These are phyloP conservation scores for Addax nasomaculatus DNA, from an alignment of 2,113 vertebrate genomes.

Conservation along the genomic window DNA sequence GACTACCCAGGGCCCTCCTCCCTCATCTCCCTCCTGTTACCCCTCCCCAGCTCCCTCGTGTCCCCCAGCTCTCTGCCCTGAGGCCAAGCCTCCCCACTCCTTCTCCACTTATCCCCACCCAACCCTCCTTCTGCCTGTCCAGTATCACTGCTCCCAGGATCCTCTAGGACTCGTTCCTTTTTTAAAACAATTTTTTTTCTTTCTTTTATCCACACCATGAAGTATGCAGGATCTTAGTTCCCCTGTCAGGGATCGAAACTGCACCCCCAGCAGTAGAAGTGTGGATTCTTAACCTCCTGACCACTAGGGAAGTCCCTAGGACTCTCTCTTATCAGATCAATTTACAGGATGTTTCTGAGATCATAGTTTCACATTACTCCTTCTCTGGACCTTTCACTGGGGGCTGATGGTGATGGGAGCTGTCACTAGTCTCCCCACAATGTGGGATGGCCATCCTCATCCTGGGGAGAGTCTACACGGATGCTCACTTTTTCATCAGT, in stretches of 20 bases:
- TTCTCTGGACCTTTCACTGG: not conserved
- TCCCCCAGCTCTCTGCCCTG: not conserved
- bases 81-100: not conserved
- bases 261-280: not conserved
- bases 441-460: not conserved
- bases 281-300: not conserved
- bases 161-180: not conserved
- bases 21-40: not conserved
- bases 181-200: not conserved
- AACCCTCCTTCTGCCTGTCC: too few relatives aligned
- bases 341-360: not conserved
- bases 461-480: not conserved
- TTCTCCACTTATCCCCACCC: too few relatives aligned
- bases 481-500: not conserved
- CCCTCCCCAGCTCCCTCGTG: not conserved
- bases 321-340: not conserved
- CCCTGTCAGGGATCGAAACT: not conserved
- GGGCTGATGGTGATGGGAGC: not conserved
- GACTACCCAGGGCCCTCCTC: fast-evolving
- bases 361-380: not conserved
- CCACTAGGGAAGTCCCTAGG: not conserved
- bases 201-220: not conserved
- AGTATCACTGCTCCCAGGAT: not conserved
- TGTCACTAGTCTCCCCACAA: not conserved
- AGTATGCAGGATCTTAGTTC: not conserved